Base-by-base conservation (phyloP, 2,888 invertebrate species). In the Coelinius sp. region DNA sequence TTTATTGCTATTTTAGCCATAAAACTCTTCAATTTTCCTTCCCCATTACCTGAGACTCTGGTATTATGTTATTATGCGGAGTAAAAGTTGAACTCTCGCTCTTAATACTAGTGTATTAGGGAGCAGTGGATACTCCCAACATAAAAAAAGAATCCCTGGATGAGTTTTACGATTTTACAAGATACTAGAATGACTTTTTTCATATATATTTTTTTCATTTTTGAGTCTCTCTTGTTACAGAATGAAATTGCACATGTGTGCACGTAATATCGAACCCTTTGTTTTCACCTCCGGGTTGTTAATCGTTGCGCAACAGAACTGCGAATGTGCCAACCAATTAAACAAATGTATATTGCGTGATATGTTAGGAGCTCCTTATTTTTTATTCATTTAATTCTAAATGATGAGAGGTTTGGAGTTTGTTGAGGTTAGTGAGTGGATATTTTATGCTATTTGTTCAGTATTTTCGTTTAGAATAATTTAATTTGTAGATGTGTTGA, bases 281-380 rank as follows among this genome's bases (percentile, higher is more conserved):
- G 68, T 74, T 76, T 76, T 76, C 76, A 76, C 73, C 74, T 73
- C 71, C 74, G 74, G 71, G 73, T 69, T 71, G 73, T 70, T 73
- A 59, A 52, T 52, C 25, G 59, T 76, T 74, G 62, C 71, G 71
- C 73, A 73, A 74, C 31, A 20, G n/a, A 59, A 59, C 31, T 59
- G 35, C 20, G 10, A 31, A 31, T 27, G 31, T 31, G 20, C 27
- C 20, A 35, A 31, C 31, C 59, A 59, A 59, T 59, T 59, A 59
- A 59, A 59, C 31, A 25, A 59, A 59, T 59, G 59, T 17, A 59
- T 59, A 59, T 59, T 59, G 59, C 59, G 35, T 59, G 31, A 35
- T 59, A 59, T 17, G 35, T 59, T 31, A 14, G 25, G 6, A 14
- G 2, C 35, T 31, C 8, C 31, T 14, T n/a, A 31, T 20, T 35